phyloP scores from a whole-genome alignment of 2,888 invertebrate species.

The Clanis bilineata region DNA sequence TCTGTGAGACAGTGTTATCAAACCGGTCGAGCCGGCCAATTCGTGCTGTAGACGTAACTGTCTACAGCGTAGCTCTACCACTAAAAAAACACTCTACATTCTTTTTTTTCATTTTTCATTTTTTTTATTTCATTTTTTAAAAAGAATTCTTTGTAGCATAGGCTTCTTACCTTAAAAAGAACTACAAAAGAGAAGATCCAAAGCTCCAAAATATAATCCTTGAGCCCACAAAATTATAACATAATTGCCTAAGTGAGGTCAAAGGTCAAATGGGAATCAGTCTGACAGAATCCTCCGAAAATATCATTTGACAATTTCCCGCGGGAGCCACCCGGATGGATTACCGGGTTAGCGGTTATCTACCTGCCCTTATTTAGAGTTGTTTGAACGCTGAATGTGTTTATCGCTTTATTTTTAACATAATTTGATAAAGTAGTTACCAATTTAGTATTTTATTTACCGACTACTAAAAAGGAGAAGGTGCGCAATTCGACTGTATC shows the following conservation, averaged over 20 bases:
- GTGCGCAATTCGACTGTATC: no score
- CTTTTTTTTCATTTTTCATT: no score
- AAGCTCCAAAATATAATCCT: not conserved
- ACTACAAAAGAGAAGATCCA: not conserved
- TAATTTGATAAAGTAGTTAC: no score
- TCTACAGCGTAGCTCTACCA: no score
- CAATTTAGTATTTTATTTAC: no score
- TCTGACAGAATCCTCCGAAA: not conserved
- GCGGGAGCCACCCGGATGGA: not conserved
- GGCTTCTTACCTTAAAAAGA: not conserved
- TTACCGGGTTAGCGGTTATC: not conserved
- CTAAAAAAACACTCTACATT: no score
- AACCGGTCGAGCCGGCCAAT: no score
- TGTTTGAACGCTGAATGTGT: not conserved
- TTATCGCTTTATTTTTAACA: not conserved
- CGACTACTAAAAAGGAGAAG: no score
- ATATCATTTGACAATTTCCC: constrained; percentile 11
- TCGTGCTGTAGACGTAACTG: no score
- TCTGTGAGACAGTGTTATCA: no score
- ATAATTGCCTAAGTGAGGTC: not conserved
- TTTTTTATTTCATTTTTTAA: no score
- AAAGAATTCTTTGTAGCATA: no score
- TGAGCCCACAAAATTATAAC: not conserved
- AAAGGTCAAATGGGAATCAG: not conserved
- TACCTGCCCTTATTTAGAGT: not conserved